Base-by-base conservation (phyloP, 2,888 invertebrate genomes). In the Archaeoteleia sp. region DNA sequence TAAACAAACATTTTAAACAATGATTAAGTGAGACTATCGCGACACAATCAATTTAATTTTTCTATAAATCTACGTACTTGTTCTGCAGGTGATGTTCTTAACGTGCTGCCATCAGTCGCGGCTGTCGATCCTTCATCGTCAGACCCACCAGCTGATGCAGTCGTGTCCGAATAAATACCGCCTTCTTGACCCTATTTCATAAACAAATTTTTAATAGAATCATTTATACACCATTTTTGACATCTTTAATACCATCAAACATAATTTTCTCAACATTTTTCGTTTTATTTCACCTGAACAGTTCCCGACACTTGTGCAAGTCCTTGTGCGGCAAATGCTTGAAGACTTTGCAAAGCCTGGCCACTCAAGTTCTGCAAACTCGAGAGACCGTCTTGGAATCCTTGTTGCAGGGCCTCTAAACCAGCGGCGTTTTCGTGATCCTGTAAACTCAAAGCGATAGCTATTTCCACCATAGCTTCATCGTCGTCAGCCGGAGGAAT, bases 121-220 rank as follows among this genome's bases (percentile, higher is more conserved):
- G 96, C 97, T 25, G 96, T 97, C 72, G 96, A 96, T 48, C 94
- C 97, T 85, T 97, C 97, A 84, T 96, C 96, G 82, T 97, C 97
- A 6, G 96, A 96, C 2, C 95, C 96, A 46, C 90, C 94, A 1
- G 95, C 94, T 9, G 96, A 94, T 10, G 94, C 93, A 1, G 93
- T 92, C 12, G 93, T 92, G 73, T 95, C 95, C 43, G 93, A 93
- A 79, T 91, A 91, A 78, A 91, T 91, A 1, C 91, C 90, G 9
- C 87, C 88, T 78, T 90, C 89, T 69, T 79, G 72, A 55, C 79
- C 65, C 70, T 74, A 49, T n/a, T 39, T 23, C 32, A 40, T n/a
- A 17, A 9, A 27, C 14, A 42, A 42, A 8, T 43, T 32, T 9
- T 32, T 14, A 23, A 14, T 17, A 14, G 13, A 54, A 30, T 35